A percentile compares a stretch with the other conserved stretches of the same genome.
Evolutionary conservation across 2,797 vertebrate genomes (phyloP).

Genomic region (Syndactyla subalaris): DNA sequence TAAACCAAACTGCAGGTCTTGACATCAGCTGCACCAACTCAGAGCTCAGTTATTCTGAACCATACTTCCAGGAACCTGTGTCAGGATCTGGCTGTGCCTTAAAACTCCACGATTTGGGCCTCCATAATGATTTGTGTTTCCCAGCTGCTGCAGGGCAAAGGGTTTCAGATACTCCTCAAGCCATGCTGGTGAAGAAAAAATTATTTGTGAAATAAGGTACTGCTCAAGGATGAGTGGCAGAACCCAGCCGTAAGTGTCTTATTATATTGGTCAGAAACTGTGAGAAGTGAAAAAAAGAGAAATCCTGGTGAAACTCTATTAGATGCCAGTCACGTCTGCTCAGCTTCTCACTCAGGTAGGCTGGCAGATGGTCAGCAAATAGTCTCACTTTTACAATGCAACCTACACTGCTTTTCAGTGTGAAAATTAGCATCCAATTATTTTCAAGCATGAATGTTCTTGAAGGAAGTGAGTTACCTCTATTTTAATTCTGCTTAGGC

Average conservation of each 20-base stretch:
- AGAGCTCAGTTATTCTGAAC: background rate
- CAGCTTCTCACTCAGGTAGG: slow-evolving; percentile 31
- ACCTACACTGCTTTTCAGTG: slow-evolving; percentile 17
- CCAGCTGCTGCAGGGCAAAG: background rate
- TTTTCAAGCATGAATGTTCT: slow-evolving; percentile 9
- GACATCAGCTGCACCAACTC: background rate
- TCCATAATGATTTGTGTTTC: background rate
- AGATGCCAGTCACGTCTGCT: slow-evolving; percentile 31
- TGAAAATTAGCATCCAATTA: slow-evolving; percentile 52
- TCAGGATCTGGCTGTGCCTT: background rate
- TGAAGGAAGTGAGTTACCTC: background rate
- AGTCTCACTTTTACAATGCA: slow-evolving; percentile 44
- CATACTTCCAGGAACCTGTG: background rate
- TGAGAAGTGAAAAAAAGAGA: background rate
- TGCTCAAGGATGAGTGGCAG: background rate
- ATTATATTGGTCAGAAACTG: slow-evolving; percentile 9
- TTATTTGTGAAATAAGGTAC: background rate
- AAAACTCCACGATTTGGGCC: background rate
- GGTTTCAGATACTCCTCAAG: background rate
- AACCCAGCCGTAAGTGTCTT: background rate
- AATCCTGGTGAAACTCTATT: background rate
- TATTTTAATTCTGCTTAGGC: slow-evolving; percentile 40
- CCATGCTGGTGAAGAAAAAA: background rate
- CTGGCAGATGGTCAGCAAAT: slow-evolving; percentile 62
- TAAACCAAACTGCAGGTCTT: background rate